Evolutionary conservation across 2,888 invertebrate species (phyloP), one percentile per base, ranked within the genome.

Genomic region (Papilio protenor): DNA sequence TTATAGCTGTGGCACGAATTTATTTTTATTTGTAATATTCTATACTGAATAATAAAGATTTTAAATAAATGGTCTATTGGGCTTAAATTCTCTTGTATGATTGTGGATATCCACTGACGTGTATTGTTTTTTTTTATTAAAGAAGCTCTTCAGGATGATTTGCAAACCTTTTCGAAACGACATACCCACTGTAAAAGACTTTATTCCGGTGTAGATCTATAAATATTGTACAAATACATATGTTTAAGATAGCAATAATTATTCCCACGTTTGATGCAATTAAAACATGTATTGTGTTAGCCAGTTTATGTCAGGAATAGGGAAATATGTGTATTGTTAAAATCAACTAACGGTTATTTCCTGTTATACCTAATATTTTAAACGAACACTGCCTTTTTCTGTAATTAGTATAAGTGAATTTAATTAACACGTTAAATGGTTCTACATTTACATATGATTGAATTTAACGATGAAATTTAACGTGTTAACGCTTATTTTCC

Each of bases 1-100:
- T 64, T 33, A 64, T 33, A 64, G 33, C 64, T 64, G 6, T 64
- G 33, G 18, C 64, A 64, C 64, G 64, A 64, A 52, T 52, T 18
- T 6, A n/a, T 52, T 5, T 52, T 18, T 52, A 52, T n/a, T 52
- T 52, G 4, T 52, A 52, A 6, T 52, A 52, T 52, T 52, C 12
- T 47, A 12, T 4, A 12, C 47, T 47, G 12, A 47, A 47, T 47
- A 47, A 47, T 47, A 47, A 8, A 12, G 8, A 3, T 47, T 47
- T 47, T 47, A 47, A 47, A 47, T 47, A 47, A 27, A 27, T 27
- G 27, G 27, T 27, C 2, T 4, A 11, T 11, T 47, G 12, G 10
- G 47, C 3, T 47, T 47, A 47, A 47, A 47, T 47, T 3, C 10
- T 47, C 8, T 11, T 47, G 8, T 47, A 8, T 47, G 12, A 8